phyloP scores from a whole-genome alignment of 2,888 invertebrate species.

The Megastigmus dorsalis region DNA sequence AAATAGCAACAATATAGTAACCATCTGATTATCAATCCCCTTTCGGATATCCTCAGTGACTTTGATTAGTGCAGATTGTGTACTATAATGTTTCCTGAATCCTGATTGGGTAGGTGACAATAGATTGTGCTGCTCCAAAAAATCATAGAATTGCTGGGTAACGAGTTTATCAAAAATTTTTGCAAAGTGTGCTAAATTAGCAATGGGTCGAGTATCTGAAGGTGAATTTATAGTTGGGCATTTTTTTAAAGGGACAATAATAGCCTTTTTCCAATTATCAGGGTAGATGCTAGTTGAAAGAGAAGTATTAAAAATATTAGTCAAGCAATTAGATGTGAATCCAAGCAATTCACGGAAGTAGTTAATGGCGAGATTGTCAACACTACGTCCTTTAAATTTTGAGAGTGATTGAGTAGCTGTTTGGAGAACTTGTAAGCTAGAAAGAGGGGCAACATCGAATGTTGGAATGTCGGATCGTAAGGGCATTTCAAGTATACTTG shows the following conservation, averaged over 20 bases:
- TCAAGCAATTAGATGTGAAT: neutral
- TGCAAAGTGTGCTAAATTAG: no score
- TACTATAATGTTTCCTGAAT: no score
- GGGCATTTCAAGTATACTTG: neutral
- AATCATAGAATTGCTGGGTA: neutral
- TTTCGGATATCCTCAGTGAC: neutral
- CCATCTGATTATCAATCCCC: neutral
- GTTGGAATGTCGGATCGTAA: neutral
- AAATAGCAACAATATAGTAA: neutral
- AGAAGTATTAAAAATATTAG: neutral
- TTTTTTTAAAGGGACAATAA: neutral
- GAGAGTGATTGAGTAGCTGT: neutral
- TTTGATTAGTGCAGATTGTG: neutral
- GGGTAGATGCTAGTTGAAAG: neutral
- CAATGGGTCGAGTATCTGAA: neutral
- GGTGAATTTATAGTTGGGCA: neutral
- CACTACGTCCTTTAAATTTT: neutral
- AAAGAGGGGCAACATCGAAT: neutral
- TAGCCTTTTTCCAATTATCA: neutral
- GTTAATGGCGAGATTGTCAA: neutral
- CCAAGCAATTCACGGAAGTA: neutral
- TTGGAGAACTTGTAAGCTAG: neutral
- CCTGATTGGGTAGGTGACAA: neutral
- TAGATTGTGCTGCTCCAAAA: neutral
- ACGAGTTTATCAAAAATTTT: neutral